A percentile compares a stretch with the other conserved stretches of the same genome.
phyloP scores from a whole-genome alignment of 1,140 invertebrate genomes.

The Pantala flavescens region DNA sequence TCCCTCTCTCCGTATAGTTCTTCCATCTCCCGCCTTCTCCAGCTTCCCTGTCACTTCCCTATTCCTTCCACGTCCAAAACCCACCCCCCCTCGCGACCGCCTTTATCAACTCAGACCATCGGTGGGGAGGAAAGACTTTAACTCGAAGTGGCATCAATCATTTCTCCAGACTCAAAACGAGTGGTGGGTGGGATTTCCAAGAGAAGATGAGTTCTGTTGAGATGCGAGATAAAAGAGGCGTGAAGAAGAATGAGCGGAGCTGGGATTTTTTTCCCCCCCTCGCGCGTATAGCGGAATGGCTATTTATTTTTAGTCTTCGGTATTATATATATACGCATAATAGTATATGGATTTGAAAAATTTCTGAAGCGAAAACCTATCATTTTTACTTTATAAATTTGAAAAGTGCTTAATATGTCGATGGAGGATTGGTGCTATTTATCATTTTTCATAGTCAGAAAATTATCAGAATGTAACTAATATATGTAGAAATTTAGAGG shows the following conservation, averaged over 20 bases:
- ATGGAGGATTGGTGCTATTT: too few relatives aligned
- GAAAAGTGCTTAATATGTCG: too few relatives aligned
- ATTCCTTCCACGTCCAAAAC: not conserved
- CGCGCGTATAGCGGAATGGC: too few relatives aligned
- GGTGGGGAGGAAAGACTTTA: not conserved
- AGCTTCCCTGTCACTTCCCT: not conserved
- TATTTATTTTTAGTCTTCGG: too few relatives aligned
- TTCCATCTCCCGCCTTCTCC: not conserved
- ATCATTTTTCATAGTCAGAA: too few relatives aligned
- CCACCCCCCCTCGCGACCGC: not conserved
- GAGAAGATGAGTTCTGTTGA: not conserved
- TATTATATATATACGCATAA: too few relatives aligned
- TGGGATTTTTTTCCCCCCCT: too few relatives aligned
- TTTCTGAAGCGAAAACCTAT: too few relatives aligned
- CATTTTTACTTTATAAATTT: too few relatives aligned
- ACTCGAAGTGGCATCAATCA: not conserved
- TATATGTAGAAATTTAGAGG: too few relatives aligned
- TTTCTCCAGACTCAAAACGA: slow-evolving; percentile 5
- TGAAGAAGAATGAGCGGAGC: not conserved
- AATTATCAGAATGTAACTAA: too few relatives aligned
- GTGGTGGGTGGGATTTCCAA: not conserved
- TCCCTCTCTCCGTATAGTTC: not conserved
- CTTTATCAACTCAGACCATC: not conserved
- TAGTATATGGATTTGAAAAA: too few relatives aligned
- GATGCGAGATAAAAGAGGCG: not conserved